phyloP scores from a whole-genome alignment of 30 jellyfish, hydroid and myxozoan species.

The Rhopilema esculentum region DNA sequence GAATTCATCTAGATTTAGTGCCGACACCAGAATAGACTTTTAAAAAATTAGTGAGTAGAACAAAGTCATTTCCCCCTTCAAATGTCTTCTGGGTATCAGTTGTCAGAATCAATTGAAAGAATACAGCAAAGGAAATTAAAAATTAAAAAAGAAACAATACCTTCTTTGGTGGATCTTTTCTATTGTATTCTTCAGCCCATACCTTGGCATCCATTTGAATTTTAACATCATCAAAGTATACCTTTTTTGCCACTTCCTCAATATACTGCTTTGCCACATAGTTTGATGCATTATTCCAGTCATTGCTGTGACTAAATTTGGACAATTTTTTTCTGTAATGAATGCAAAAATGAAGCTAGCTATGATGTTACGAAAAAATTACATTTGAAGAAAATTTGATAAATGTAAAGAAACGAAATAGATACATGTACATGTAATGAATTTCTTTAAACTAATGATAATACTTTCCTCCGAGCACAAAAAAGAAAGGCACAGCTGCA shows the following conservation, averaged over 20 bases:
- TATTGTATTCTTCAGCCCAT: conserved; percentile 98
- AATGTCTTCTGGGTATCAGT: no score
- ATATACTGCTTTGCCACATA: conserved; percentile 91
- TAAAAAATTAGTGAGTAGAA: no score
- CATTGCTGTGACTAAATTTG: conserved; percentile 73
- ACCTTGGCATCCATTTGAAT: conserved; percentile 98
- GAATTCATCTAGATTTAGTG: no score
- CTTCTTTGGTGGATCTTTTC: conserved; percentile 96
- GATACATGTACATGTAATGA: neutral
- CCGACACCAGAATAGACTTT: no score
- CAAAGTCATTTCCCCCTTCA: no score
- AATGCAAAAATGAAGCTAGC: neutral
- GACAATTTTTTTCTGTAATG: conserved; percentile 89
- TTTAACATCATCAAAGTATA: conserved; percentile 93
- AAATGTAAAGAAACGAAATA: neutral
- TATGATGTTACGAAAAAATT: neutral
- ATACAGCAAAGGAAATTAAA: neutral
- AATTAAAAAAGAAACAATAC: conserved; percentile 18
- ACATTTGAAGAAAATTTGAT: neutral
- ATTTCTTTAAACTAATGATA: neutral
- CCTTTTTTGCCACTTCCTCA: conserved; percentile 79
- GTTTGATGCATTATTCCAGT: conserved; percentile 93
- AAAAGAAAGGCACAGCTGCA: no score
- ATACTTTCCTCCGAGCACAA: no score
- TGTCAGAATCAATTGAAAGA: no score